These are phyloP conservation scores for Charanyca ferruginea DNA, from an alignment of 2,888 invertebrate species.

Conservation along the genomic window DNA sequence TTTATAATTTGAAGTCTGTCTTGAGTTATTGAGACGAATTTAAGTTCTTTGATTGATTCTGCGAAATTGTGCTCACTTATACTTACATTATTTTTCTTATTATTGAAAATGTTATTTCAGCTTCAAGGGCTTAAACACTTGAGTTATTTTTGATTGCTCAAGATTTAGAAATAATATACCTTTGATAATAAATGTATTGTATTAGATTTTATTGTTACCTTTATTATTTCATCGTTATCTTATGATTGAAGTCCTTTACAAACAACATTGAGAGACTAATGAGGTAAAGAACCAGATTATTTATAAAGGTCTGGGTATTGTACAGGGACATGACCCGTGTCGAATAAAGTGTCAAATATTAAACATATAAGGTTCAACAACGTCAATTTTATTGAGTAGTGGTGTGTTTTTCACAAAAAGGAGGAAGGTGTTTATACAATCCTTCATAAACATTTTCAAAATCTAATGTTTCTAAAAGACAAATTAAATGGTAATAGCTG, in stretches of 20 bases:
- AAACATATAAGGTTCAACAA: background rate
- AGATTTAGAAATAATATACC: background rate
- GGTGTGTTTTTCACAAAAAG: too few relatives aligned
- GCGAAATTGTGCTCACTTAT: slow-evolving; percentile 19
- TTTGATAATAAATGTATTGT: slow-evolving; percentile 7
- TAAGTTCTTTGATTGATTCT: slow-evolving; percentile 36
- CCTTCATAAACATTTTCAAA: too few relatives aligned
- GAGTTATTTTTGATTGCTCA: slow-evolving; percentile 8
- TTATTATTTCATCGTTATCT: background rate
- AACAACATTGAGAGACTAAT: background rate
- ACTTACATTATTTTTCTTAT: background rate
- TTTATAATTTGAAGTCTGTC: slow-evolving; percentile 4
- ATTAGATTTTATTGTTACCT: background rate
- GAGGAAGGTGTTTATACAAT: too few relatives aligned
- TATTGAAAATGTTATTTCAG: slow-evolving; percentile 22
- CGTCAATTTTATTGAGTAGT: background rate
- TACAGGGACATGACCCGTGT: background rate
- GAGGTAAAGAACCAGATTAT: background rate
- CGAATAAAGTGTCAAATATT: background rate
- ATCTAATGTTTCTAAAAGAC: too few relatives aligned
- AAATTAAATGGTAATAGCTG: too few relatives aligned
- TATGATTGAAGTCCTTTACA: background rate
- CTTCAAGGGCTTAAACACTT: slow-evolving; percentile 7
- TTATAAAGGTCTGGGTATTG: background rate
- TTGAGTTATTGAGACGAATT: slow-evolving; percentile 27